phyloP scores from a whole-genome alignment of 2,797 vertebrate species.

The Thripadectes ignobilis region DNA sequence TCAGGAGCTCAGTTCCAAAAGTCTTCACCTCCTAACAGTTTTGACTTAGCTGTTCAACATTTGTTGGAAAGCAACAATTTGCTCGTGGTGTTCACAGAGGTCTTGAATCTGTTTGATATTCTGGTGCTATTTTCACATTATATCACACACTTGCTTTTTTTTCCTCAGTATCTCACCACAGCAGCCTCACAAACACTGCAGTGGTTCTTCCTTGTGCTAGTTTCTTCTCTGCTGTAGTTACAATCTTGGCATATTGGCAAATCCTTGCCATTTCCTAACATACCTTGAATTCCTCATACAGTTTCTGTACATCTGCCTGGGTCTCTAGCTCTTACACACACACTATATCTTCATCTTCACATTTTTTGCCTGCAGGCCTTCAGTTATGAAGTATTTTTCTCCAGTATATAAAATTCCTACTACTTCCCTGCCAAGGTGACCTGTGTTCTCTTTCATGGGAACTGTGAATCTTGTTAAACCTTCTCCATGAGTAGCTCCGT shows the following conservation, averaged over 20 bases:
- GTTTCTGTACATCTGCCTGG: neutral
- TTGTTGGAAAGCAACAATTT: neutral
- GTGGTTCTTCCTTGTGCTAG: neutral
- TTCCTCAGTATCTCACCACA: neutral
- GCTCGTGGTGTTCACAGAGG: neutral
- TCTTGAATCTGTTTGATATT: neutral
- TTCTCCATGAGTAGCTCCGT: neutral
- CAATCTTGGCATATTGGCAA: neutral
- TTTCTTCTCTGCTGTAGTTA: neutral
- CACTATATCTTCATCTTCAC: neutral
- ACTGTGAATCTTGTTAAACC: neutral
- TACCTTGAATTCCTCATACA: neutral
- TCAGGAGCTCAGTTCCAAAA: neutral
- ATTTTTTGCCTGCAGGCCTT: neutral
- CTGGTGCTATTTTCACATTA: neutral
- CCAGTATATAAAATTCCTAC: rapidly evolving
- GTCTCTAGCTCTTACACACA: neutral
- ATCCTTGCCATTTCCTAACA: neutral
- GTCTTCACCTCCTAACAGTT: neutral
- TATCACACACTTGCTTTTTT: neutral
- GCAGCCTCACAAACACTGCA: neutral
- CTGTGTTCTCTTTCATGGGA: neutral
- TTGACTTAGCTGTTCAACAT: neutral
- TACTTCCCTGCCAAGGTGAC: neutral
- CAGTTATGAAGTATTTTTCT: neutral